These are phyloP conservation scores for Eptesicus fuscus DNA, from an alignment of 2,113 vertebrate species.

Conservation along the genomic window DNA sequence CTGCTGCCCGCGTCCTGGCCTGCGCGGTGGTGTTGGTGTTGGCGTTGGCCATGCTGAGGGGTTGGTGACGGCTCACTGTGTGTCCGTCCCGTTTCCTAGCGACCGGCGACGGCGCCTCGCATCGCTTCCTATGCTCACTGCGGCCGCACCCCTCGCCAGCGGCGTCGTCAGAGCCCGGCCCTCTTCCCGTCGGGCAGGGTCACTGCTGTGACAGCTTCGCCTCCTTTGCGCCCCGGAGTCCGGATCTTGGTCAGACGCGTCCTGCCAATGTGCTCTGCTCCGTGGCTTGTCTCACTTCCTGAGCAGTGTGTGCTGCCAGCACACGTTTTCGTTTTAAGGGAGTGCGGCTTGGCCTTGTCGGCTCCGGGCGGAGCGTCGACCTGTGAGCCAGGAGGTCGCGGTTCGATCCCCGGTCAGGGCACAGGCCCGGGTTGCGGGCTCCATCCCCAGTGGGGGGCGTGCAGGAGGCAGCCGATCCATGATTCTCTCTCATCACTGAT, in stretches of 20 bases:
- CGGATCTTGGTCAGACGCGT: background rate
- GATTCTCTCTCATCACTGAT: too few relatives aligned
- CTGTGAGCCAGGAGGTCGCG: too few relatives aligned
- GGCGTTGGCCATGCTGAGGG: accelerated
- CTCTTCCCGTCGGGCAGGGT: background rate
- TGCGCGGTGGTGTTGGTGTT: accelerated
- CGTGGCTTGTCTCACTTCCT: background rate
- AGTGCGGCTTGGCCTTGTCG: too few relatives aligned
- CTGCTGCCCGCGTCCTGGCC: accelerated
- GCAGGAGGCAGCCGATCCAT: too few relatives aligned
- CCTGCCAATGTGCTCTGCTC: background rate
- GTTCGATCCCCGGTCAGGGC: too few relatives aligned
- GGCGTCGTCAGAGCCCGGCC: background rate
- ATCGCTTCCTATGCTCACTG: accelerated
- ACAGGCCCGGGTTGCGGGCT: too few relatives aligned
- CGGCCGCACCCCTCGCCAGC: background rate
- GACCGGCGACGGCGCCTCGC: accelerated
- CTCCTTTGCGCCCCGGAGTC: background rate
- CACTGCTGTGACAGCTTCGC: background rate
- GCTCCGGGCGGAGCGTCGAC: too few relatives aligned
- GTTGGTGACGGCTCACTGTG: accelerated
- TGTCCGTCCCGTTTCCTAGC: background rate
- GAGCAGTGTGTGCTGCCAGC: too few relatives aligned
- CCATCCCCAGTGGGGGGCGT: too few relatives aligned
- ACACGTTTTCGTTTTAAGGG: too few relatives aligned